Evolutionary conservation across 2,888 invertebrate species (phyloP).

Genomic region (Thymelicus lineola): DNA sequence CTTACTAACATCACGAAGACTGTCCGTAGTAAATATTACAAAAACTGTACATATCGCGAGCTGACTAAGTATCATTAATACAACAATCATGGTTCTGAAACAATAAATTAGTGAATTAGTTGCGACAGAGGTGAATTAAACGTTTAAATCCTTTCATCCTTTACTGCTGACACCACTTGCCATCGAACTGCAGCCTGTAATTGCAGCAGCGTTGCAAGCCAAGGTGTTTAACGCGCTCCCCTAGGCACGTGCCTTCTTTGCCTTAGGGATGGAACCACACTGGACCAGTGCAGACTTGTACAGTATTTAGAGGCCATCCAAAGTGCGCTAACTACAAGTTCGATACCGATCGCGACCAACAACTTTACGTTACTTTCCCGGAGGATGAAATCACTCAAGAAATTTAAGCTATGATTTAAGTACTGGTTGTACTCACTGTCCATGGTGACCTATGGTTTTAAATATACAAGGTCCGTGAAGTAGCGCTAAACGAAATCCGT

Average conservation of each 20-base stretch:
- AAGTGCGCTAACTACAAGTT: too few species aligned
- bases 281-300: too few species aligned
- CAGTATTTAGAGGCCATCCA: too few species aligned
- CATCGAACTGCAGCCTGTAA: too few species aligned
- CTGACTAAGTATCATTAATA: constrained; percentile 66
- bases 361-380: too few species aligned
- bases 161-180: too few species aligned
- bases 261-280: too few species aligned
- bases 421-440: constrained; percentile 57
- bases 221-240: too few species aligned
- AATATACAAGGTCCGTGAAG: constrained; percentile 58
- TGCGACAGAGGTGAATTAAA: neutral
- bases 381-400: neutral
- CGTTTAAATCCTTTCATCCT: too few species aligned
- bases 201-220: too few species aligned
- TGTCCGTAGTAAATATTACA: constrained; percentile 63
- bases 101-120: neutral
- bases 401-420: neutral
- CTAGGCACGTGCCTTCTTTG: too few species aligned
- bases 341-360: too few species aligned
- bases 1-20: constrained; percentile 66
- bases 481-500: constrained; percentile 66
- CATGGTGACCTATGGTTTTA: constrained; percentile 51
- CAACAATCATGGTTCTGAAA: constrained; percentile 59
- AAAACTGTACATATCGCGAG: constrained; percentile 66